Evolutionary conservation across 1,140 invertebrate species (phyloP), one percentile per base, ranked within the genome.

Genomic region (Sminthurides bifidus): DNA sequence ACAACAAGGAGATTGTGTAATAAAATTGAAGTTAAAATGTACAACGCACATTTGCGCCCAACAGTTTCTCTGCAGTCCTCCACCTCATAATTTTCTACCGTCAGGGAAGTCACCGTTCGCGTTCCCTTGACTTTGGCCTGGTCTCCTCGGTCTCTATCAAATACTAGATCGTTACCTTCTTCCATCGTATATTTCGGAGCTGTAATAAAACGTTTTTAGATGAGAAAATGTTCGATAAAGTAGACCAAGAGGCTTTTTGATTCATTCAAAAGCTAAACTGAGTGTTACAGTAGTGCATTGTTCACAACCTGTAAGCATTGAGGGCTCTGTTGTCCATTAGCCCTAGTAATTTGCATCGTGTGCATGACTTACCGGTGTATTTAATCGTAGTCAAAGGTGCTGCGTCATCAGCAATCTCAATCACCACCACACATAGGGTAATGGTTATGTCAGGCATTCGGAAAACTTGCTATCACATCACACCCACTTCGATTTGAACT

Each of bases 331-430:
- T 6, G n/a, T 6, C 23, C 17, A 50, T 29, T 50, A 6, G 19
- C 26, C 19, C 3, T 30, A 17, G 4, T 19, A 10, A 29, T 23
- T 37, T 12, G 15, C 17, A 14, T 38, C 23, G 5, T 58, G 19
- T 30, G 37, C 29, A 35, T 14, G 53, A 27, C 35, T 56, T 58
- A 67, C 65, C 60, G 33, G 53, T 26, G 43, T 65, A 66, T 23
- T 49, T 40, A 38, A 67, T 24, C 12, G 58, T 38, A 30, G 58
- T 41, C 6, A 63, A 57, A 38, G 59, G n/a, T 12, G 48, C 19
- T 61, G 35, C 59, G 44, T 65, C 61, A 44, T 61, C 62, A 19
- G 58, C 56, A 37, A 68, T 52, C 60, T 69, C 68, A 43, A 69
- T 37, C 14, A 65, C 52, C 24, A 69, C 50, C 10, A 65, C 61